These are phyloP conservation scores for Phalangium opilio DNA, from an alignment of 2,888 invertebrate species.

Conservation along the genomic window DNA sequence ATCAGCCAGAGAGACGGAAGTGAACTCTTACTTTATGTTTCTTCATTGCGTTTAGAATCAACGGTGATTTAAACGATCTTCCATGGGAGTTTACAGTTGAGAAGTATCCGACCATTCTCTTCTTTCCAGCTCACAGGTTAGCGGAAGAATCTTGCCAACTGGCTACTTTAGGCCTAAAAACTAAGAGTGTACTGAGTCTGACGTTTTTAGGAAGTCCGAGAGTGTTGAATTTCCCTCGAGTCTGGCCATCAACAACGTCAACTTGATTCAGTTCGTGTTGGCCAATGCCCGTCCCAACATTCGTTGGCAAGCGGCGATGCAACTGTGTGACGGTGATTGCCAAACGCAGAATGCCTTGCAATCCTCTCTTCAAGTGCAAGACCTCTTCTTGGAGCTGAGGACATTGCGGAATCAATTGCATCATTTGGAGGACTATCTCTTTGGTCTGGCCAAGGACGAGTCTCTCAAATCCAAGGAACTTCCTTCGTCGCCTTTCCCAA, in stretches of 20 bases:
- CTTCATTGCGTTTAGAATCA: constrained; percentile 37
- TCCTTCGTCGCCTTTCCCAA: no score
- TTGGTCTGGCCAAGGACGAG: no score
- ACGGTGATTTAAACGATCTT: constrained; percentile 67
- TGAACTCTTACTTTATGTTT: no score
- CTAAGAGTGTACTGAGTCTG: no score
- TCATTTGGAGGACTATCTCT: no score
- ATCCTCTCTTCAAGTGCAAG: not conserved
- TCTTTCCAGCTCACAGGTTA: constrained; percentile 52
- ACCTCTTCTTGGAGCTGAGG: not conserved
- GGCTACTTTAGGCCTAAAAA: no score
- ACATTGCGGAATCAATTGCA: not conserved
- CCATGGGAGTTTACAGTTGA: constrained; percentile 73
- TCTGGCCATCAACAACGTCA: not conserved
- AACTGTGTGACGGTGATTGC: not conserved
- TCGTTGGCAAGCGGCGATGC: not conserved
- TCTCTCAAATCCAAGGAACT: no score
- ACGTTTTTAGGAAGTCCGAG: not conserved
- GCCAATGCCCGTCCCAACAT: not conserved
- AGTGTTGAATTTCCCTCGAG: not conserved
- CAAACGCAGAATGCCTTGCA: not conserved
- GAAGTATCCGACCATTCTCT: constrained; percentile 58
- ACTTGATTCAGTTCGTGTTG: not conserved
- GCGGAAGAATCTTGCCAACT: constrained; percentile 1
- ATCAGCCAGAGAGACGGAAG: no score